Conservation (phyloP, 23 tunicate genomes). For the Trididemnum clinides region DNA sequence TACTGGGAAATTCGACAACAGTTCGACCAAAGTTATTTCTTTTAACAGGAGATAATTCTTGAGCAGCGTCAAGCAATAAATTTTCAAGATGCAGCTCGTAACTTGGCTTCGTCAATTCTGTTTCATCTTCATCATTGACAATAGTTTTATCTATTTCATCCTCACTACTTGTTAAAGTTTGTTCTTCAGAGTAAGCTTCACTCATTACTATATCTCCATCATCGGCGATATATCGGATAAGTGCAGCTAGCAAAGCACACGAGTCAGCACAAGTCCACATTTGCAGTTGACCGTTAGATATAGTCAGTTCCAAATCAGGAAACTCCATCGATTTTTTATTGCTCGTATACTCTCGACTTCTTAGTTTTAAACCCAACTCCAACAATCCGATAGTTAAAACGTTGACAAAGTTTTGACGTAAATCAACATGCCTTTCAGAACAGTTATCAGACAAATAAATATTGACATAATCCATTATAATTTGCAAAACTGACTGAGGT, state of each 20-base stretch:
- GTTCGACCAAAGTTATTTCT: background rate
- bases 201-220: slow-evolving; percentile 62
- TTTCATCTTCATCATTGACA: background rate
- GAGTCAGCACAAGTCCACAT: slow-evolving; percentile 90
- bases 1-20: background rate
- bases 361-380: slow-evolving; percentile 49
- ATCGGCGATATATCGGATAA: slow-evolving; percentile 57
- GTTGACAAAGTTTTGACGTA: slow-evolving; percentile 42
- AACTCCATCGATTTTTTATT: background rate
- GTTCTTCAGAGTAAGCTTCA: background rate
- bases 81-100: slow-evolving; percentile 7
- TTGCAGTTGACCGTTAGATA: slow-evolving; percentile 43
- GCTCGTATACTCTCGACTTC: background rate
- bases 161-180: background rate
- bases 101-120: background rate
- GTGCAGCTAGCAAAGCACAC: slow-evolving; percentile 47
- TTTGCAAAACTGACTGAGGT: slow-evolving; percentile 33
- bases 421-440: background rate
- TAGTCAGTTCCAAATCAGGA: slow-evolving; percentile 49
- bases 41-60: too few relatives aligned
- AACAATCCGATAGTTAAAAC: slow-evolving; percentile 56
- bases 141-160: background rate
- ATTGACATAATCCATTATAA: slow-evolving; percentile 51
- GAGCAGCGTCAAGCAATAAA: background rate
- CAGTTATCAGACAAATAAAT: slow-evolving; percentile 42